Conservation (phyloP, 2,888 invertebrate genomes). For the Gnatocerus cornutus region DNA sequence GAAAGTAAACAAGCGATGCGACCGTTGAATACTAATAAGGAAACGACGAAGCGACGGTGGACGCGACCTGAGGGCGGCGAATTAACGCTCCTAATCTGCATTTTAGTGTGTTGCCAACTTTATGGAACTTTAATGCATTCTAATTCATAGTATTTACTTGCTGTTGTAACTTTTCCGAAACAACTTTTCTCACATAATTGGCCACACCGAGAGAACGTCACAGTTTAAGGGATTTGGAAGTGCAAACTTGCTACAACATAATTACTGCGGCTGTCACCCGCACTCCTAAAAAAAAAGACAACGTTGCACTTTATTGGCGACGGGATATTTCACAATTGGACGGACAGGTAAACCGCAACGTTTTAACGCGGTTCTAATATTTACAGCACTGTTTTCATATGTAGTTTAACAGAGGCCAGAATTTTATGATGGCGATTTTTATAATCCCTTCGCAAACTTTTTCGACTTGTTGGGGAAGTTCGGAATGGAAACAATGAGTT, state of each 20-base stretch:
- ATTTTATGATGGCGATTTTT: constrained; percentile 7
- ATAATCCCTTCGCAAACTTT: constrained; percentile 12
- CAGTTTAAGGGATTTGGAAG: constrained; percentile 28
- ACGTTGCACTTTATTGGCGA: constrained; percentile 29
- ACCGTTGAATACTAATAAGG: constrained; percentile 65
- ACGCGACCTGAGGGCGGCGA: constrained; percentile 53
- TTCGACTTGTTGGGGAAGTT: constrained; percentile 1
- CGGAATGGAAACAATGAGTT: background rate
- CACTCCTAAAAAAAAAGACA: constrained; percentile 2
- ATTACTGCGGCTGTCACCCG: constrained; percentile 25
- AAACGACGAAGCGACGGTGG: constrained; percentile 51
- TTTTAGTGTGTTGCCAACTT: constrained; percentile 64
- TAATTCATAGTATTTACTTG: constrained; percentile 62
- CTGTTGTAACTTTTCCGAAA: constrained; percentile 50
- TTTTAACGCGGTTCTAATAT: constrained; percentile 19
- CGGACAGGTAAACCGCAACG: constrained; percentile 24
- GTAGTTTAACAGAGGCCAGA: background rate
- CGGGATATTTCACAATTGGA: constrained; percentile 15
- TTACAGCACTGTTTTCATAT: constrained; percentile 5
- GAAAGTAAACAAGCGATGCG: constrained; percentile 65
- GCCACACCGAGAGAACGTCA: constrained; percentile 28
- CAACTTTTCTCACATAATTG: constrained; percentile 45
- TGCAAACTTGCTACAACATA: constrained; percentile 26
- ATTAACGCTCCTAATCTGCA: constrained; percentile 66
- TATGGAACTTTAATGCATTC: constrained; percentile 65